Conservation (phyloP, 2,113 vertebrate species). For the Xiphorhynchus elegans region DNA sequence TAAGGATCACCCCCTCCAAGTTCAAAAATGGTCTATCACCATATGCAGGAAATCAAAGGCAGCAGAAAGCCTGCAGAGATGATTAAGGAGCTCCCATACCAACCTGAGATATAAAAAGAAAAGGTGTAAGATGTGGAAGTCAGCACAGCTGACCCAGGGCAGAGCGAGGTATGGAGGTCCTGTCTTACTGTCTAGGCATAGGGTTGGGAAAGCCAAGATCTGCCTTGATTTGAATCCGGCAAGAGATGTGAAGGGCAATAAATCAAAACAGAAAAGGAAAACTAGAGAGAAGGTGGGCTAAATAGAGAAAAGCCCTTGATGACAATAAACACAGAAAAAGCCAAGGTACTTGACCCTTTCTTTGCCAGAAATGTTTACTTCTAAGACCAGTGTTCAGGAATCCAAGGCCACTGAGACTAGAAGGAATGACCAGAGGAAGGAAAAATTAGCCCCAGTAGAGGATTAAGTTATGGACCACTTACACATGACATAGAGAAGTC, state of each 20-base stretch:
- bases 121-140: not conserved
- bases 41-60: not conserved
- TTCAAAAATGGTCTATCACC: not conserved
- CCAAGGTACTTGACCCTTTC: not conserved
- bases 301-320: fast-evolving
- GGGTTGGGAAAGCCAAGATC: not conserved
- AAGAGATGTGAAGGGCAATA: not conserved
- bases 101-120: not conserved
- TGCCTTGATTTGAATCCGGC: not conserved
- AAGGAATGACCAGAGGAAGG: not conserved
- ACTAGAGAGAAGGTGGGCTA: not conserved
- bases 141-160: not conserved
- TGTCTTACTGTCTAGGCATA: not conserved
- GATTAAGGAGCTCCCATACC: not conserved
- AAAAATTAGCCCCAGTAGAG: not conserved
- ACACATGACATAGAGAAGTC: not conserved
- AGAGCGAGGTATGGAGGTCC: not conserved
- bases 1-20: not conserved
- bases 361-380: not conserved
- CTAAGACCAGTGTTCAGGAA: not conserved
- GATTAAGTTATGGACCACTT: not conserved
- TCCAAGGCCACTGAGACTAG: not conserved
- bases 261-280: not conserved
- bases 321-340: not conserved
- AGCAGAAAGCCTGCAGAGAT: not conserved